A percentile compares a stretch with the other conserved stretches of the same genome.
Evolutionary conservation across 1,140 invertebrate species (phyloP).

Genomic region (Papilio dardanus): DNA sequence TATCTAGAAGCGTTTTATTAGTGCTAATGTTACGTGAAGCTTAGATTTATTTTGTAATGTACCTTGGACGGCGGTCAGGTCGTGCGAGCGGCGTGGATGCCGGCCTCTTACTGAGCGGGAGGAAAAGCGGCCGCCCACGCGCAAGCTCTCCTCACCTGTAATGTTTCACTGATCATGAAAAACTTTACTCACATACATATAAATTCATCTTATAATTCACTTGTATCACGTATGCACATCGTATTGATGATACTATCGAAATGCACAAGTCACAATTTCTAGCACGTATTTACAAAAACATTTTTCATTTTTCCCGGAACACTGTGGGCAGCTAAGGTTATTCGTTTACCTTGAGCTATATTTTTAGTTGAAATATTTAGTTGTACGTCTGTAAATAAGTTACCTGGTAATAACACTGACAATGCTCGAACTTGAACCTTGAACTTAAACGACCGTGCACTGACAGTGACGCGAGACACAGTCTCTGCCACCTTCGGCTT

Average conservation of each 20-base stretch:
- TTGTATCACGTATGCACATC: conserved; percentile 36
- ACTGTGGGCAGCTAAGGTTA: not conserved
- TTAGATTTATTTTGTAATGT: conserved; percentile 52
- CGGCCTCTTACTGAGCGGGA: conserved; percentile 69
- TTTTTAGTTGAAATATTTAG: conserved; percentile 33
- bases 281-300: conserved; percentile 4
- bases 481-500: conserved; percentile 58
- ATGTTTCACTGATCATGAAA: conserved; percentile 59
- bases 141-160: conserved; percentile 65
- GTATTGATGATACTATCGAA: not conserved
- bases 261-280: not conserved
- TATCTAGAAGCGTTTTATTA: conserved; percentile 71
- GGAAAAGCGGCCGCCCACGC: conserved; percentile 66
- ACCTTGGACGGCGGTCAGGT: conserved; percentile 77
- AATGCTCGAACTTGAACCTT: conserved; percentile 61
- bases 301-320: not conserved
- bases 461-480: conserved; percentile 56
- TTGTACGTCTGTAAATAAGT: conserved; percentile 36
- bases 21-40: conserved; percentile 73
- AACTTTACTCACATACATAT: conserved; percentile 42
- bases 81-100: conserved; percentile 76
- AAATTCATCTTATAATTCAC: conserved; percentile 26
- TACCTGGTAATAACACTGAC: conserved; percentile 60
- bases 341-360: conserved; percentile 30
- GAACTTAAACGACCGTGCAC: conserved; percentile 67